phyloP scores from a whole-genome alignment of 2,113 vertebrate genomes.

The Girardinichthys multiradiatus region DNA sequence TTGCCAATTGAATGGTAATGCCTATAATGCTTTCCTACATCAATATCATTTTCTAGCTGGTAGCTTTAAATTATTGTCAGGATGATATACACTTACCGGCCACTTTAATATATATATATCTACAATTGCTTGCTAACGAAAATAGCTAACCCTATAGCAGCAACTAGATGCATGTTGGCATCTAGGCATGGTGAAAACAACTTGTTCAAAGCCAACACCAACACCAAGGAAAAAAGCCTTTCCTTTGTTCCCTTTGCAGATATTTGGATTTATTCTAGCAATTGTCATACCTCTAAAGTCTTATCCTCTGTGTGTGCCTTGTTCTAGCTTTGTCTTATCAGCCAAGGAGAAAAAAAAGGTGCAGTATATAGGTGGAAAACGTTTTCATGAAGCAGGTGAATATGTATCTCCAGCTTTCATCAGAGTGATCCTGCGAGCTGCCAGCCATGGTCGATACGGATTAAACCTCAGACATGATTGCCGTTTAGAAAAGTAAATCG shows the following conservation, averaged over 20 bases:
- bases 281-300: conserved; percentile 19
- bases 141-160: too few species aligned
- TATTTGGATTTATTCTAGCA: conserved; percentile 27
- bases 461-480: conserved; percentile 41
- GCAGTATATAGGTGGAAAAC: conserved; percentile 18
- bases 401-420: conserved; percentile 38
- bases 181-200: too few species aligned
- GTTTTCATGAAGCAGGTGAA: neutral
- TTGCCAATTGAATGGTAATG: too few species aligned
- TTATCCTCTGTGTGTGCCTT: neutral
- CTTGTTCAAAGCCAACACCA: too few species aligned
- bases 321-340: conserved; percentile 15
- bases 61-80: too few species aligned
- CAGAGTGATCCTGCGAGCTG: conserved; percentile 35
- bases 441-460: conserved; percentile 35
- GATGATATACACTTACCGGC: too few species aligned
- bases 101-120: too few species aligned
- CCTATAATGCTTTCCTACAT: too few species aligned
- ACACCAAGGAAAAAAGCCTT: neutral
- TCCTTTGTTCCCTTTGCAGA: conserved; percentile 17
- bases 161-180: too few species aligned
- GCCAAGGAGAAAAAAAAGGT: conserved; percentile 20
- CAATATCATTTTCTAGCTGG: too few species aligned
- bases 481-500: conserved; percentile 28
- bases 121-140: too few species aligned